Evolutionary conservation across 2,113 vertebrate genomes (phyloP).

Genomic region (Phylloscopus trochiloides): DNA sequence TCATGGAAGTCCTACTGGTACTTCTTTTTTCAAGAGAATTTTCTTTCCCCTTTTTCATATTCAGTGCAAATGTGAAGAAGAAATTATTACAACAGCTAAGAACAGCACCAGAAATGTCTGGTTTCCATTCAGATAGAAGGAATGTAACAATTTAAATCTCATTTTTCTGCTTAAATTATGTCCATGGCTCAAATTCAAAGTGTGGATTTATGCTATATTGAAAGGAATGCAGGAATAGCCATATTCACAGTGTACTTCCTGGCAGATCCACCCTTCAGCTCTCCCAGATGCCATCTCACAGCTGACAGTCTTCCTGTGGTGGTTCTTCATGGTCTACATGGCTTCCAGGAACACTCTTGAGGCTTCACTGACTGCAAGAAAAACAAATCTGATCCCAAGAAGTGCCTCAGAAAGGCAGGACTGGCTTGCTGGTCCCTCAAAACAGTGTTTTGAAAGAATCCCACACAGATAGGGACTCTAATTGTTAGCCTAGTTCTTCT

Average conservation of each 20-base stretch:
- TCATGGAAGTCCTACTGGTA: neutral
- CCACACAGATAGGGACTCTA: neutral
- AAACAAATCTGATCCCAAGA: neutral
- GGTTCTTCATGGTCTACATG: neutral
- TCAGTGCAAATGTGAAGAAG: neutral
- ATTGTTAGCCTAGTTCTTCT: neutral
- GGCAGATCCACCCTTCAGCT: neutral
- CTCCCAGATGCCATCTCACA: neutral
- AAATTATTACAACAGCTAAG: neutral
- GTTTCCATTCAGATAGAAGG: neutral
- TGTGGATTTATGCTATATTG: neutral
- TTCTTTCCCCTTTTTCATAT: neutral
- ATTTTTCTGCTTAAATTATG: neutral
- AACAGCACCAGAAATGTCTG: neutral
- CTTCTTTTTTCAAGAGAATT: neutral
- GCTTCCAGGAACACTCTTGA: neutral
- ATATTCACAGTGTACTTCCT: neutral
- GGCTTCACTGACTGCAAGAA: neutral
- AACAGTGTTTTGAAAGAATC: neutral
- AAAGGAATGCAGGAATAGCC: neutral
- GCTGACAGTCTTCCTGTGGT: neutral
- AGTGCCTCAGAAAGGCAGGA: neutral
- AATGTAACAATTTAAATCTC: neutral
- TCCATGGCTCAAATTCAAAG: neutral
- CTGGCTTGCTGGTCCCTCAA: neutral